phyloP scores from a whole-genome alignment of 1,140 invertebrate species.

The Hyphantria cunea region DNA sequence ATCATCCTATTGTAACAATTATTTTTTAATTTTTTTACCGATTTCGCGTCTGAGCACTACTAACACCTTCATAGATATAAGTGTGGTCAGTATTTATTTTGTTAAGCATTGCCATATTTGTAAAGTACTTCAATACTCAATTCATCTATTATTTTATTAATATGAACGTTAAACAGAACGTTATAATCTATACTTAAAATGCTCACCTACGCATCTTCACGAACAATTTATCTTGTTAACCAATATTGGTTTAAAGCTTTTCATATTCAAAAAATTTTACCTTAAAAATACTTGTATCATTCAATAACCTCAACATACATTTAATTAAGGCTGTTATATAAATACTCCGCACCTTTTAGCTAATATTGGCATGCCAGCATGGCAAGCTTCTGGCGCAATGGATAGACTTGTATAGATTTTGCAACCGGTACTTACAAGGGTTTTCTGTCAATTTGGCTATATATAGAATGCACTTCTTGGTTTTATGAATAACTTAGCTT shows the following conservation, averaged over 20 bases:
- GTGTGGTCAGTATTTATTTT: too few species aligned
- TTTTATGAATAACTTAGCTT: constrained; percentile 17
- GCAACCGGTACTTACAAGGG: constrained; percentile 32
- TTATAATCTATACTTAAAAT: too few species aligned
- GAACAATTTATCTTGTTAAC: too few species aligned
- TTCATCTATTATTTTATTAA: too few species aligned
- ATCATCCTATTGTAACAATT: constrained; percentile 50
- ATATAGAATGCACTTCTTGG: constrained; percentile 18
- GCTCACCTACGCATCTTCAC: too few species aligned
- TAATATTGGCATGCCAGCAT: constrained; percentile 30
- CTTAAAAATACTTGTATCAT: too few species aligned
- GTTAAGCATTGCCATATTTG: too few species aligned
- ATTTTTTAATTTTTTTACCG: too few species aligned
- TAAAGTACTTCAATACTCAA: too few species aligned
- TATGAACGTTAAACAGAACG: too few species aligned
- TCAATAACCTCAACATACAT: background rate
- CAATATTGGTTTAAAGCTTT: too few species aligned
- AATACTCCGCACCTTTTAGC: constrained; percentile 8
- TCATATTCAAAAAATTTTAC: too few species aligned
- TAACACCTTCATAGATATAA: constrained; percentile 33
- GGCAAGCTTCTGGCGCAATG: constrained; percentile 8
- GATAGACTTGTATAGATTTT: constrained; percentile 15
- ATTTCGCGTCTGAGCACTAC: constrained; percentile 35
- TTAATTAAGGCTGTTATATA: background rate
- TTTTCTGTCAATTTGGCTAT: constrained; percentile 21